Percentiles rank a stretch among this genome's conserved stretches.
Conservation (phyloP, 2,113 vertebrate species). For the Corythoichthys haematopterus region DNA sequence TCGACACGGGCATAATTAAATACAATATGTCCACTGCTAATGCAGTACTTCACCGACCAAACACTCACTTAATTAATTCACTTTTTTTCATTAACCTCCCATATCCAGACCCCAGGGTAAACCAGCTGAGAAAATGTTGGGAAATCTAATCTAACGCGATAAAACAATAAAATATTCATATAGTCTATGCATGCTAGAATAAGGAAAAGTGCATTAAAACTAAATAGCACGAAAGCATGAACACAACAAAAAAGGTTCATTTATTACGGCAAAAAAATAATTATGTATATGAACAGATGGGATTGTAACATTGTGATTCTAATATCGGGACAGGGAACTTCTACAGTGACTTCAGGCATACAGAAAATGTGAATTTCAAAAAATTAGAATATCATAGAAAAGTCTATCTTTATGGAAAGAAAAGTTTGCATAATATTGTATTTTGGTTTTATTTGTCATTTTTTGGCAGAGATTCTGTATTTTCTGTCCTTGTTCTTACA, state of each 20-base stretch:
- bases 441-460: no score
- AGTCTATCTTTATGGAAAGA: no score
- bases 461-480: no score
- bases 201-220: background rate
- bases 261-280: background rate
- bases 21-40: background rate
- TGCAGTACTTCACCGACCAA: background rate
- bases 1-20: constrained; percentile 6
- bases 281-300: background rate
- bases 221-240: background rate
- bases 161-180: background rate
- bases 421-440: no score
- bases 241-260: background rate
- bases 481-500: no score
- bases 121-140: background rate
- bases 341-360: background rate
- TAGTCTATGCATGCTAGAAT: background rate
- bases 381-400: no score
- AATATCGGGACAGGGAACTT: background rate
- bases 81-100: background rate
- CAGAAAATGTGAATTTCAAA: no score
- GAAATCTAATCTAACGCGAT: background rate
- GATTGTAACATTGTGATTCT: background rate
- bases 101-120: background rate
- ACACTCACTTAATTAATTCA: background rate